These are phyloP conservation scores for Carpatolechia fugitivella DNA, from an alignment of 2,888 invertebrate species.

Conservation along the genomic window DNA sequence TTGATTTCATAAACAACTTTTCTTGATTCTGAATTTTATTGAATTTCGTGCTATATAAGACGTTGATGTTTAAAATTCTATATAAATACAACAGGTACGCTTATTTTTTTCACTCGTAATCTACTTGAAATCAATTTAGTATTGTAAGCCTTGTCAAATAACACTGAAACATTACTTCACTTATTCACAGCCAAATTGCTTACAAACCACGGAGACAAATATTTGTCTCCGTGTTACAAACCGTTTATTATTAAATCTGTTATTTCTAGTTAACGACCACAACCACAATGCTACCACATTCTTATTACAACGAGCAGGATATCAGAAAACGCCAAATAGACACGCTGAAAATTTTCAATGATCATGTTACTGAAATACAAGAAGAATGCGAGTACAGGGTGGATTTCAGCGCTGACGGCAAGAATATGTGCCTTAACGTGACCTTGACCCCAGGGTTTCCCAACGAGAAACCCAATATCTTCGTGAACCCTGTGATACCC, in stretches of 20 bases:
- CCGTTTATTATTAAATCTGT: neutral
- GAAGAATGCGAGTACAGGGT: slow-evolving; percentile 87
- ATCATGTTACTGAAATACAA: slow-evolving; percentile 85
- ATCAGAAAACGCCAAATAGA: slow-evolving; percentile 86
- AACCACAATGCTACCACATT: slow-evolving; percentile 72
- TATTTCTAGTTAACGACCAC: neutral
- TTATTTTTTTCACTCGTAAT: too few relatives aligned
- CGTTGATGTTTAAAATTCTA: too few relatives aligned
- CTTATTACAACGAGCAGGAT: slow-evolving; percentile 78
- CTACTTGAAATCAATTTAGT: too few relatives aligned
- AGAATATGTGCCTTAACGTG: slow-evolving; percentile 83
- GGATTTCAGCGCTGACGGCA: slow-evolving; percentile 82
- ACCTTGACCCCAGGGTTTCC: slow-evolving; percentile 85
- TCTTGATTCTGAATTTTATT: too few relatives aligned
- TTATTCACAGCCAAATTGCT: neutral
- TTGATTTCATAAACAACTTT: too few relatives aligned
- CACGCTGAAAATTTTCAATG: slow-evolving; percentile 90
- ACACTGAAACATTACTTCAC: too few relatives aligned
- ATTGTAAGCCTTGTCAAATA: too few relatives aligned
- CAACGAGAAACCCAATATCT: slow-evolving; percentile 84
- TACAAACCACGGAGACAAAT: too few relatives aligned
- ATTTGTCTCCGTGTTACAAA: too few relatives aligned
- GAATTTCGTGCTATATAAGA: too few relatives aligned
- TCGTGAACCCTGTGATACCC: slow-evolving; percentile 81
- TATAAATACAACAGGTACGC: too few relatives aligned